These are phyloP conservation scores for Erebia ligea DNA, from an alignment of 2,888 invertebrate species.

Conservation along the genomic window DNA sequence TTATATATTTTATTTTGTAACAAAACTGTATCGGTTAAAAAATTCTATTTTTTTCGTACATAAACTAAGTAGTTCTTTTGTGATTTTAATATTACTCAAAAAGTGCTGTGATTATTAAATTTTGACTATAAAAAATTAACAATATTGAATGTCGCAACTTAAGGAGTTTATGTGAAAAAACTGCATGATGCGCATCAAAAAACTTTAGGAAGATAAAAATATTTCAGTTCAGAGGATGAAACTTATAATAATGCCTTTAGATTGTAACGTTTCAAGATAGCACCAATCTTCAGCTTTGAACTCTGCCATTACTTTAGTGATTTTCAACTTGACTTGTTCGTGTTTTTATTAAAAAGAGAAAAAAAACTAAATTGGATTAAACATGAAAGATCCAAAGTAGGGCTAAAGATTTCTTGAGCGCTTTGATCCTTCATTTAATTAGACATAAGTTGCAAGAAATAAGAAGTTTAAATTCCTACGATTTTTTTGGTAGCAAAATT, in stretches of 20 bases:
- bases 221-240: slow-evolving; percentile 3
- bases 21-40: too few species aligned
- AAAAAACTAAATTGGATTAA: slow-evolving; percentile 67
- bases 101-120: too few species aligned
- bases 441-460: slow-evolving; percentile 47
- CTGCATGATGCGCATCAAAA: not conserved
- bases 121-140: too few species aligned
- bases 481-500: slow-evolving; percentile 4
- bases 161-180: too few species aligned
- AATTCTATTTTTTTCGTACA: too few species aligned
- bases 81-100: too few species aligned
- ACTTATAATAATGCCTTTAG: slow-evolving; percentile 31
- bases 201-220: not conserved
- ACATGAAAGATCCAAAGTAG: slow-evolving; percentile 61
- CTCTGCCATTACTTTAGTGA: slow-evolving; percentile 60
- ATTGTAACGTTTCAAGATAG: slow-evolving; percentile 25
- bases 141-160: too few species aligned
- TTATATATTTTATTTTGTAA: too few species aligned
- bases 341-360: slow-evolving; percentile 58
- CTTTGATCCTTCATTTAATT: slow-evolving; percentile 61
- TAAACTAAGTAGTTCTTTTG: too few species aligned
- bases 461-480: slow-evolving; percentile 7
- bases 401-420: slow-evolving; percentile 46
- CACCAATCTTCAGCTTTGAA: slow-evolving; percentile 57
- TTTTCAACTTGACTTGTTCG: slow-evolving; percentile 65